These are phyloP conservation scores for Percina caprodes DNA, from an alignment of 2,113 vertebrate genomes.

Conservation along the genomic window DNA sequence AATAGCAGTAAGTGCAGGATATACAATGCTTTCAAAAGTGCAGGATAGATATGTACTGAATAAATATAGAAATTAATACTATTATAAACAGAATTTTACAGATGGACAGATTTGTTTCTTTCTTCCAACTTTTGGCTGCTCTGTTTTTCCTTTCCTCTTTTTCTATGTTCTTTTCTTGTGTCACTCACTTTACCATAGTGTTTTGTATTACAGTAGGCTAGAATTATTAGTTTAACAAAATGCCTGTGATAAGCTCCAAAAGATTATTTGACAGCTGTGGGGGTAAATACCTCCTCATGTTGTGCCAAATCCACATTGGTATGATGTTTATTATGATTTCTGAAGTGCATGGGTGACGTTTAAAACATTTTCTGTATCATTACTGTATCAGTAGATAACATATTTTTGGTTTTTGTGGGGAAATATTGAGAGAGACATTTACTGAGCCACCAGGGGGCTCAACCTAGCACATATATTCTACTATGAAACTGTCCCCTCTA, in stretches of 20 bases:
- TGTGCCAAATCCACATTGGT: not conserved
- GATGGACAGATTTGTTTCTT: no score
- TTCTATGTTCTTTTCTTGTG: not conserved
- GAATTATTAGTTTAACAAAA: not conserved
- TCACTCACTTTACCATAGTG: not conserved
- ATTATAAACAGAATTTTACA: no score
- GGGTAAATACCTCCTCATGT: no score
- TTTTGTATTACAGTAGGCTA: not conserved
- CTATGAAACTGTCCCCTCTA: constrained; percentile 16
- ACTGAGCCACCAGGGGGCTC: constrained; percentile 58
- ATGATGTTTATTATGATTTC: not conserved
- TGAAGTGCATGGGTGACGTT: not conserved
- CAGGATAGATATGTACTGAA: no score
- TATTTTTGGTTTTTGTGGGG: not conserved
- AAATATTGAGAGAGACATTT: not conserved
- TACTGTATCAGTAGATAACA: not conserved
- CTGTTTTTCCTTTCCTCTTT: not conserved
- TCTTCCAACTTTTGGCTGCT: not conserved
- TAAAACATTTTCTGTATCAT: not conserved
- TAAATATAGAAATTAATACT: no score
- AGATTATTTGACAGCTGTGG: no score
- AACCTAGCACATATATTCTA: not conserved
- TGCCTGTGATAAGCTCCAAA: no score
- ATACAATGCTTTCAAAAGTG: no score
- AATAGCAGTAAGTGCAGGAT: no score